These are phyloP conservation scores for Lasioglossum figueresi DNA, from an alignment of 2,888 invertebrate genomes.

Conservation along the genomic window DNA sequence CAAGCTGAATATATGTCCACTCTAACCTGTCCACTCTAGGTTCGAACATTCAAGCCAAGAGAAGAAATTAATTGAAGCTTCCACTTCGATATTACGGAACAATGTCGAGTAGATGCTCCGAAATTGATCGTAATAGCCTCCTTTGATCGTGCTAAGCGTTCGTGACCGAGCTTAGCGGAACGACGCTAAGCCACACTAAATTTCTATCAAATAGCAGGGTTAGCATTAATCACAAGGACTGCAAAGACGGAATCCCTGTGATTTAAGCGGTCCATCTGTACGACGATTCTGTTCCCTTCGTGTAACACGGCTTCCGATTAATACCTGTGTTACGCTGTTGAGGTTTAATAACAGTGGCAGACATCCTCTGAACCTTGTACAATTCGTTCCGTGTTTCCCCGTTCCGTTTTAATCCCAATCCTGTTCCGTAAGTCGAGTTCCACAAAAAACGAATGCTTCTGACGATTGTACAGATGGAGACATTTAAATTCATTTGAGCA, in stretches of 20 bases:
- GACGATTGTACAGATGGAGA: background rate
- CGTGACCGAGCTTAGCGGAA: conserved; percentile 31
- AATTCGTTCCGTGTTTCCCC: background rate
- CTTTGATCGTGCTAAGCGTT: conserved; percentile 42
- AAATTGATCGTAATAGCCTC: conserved; percentile 35
- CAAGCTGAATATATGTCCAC: background rate
- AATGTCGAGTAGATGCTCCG: conserved; percentile 29
- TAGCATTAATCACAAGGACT: conserved; percentile 49
- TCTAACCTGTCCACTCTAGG: background rate
- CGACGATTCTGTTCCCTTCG: background rate
- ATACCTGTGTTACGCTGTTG: conserved; percentile 16
- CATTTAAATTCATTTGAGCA: background rate
- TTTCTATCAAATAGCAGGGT: conserved; percentile 65
- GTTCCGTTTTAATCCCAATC: background rate
- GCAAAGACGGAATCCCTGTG: conserved; percentile 23
- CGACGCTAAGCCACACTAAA: conserved; percentile 51
- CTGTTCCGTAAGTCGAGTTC: background rate
- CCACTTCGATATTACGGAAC: background rate
- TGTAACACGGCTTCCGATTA: conserved; percentile 13
- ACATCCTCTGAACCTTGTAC: background rate
- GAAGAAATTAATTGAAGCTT: conserved; percentile 25
- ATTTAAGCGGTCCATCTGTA: conserved; percentile 23
- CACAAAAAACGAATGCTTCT: background rate
- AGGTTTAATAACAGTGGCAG: background rate
- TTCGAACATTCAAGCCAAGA: background rate